These are phyloP conservation scores for Lithobius niger DNA, from an alignment of 1,140 invertebrate species.

Conservation along the genomic window DNA sequence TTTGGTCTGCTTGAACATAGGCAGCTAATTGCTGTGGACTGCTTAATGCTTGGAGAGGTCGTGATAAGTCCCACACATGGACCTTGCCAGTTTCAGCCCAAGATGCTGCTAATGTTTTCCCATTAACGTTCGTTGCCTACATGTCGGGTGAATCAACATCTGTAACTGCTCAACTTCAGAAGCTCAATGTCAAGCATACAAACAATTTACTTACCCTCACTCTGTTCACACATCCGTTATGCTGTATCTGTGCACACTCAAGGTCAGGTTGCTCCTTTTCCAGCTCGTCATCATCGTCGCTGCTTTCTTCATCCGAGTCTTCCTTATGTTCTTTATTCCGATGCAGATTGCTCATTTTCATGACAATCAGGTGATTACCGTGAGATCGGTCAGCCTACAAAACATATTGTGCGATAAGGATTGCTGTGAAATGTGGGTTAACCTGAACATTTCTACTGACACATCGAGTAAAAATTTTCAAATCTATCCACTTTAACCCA, in stretches of 20 bases:
- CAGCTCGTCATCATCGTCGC: constrained; percentile 42
- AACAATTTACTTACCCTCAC: constrained; percentile 48
- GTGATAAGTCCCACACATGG: constrained; percentile 76
- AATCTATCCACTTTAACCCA: too few species aligned
- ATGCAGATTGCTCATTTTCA: constrained; percentile 62
- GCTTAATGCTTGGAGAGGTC: constrained; percentile 62
- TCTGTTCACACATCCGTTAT: constrained; percentile 85
- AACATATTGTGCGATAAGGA: too few species aligned
- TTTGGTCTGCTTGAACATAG: constrained; percentile 32
- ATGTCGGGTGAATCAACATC: too few species aligned
- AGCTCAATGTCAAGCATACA: too few species aligned
- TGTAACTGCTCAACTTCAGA: too few species aligned
- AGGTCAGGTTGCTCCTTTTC: constrained; percentile 61
- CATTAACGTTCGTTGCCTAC: constrained; percentile 32
- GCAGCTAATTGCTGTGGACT: constrained; percentile 42
- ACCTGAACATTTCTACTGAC: too few species aligned
- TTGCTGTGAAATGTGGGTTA: too few species aligned
- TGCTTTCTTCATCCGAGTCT: constrained; percentile 45
- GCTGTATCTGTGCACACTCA: constrained; percentile 67
- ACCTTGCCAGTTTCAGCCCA: constrained; percentile 90
- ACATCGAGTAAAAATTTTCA: too few species aligned
- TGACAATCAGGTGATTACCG: constrained; percentile 53
- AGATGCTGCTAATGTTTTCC: constrained; percentile 52
- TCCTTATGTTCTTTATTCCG: constrained; percentile 43
- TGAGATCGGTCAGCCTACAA: constrained; percentile 64